These are phyloP conservation scores for Rhagium mordax DNA, from an alignment of 2,888 invertebrate species.

Conservation along the genomic window DNA sequence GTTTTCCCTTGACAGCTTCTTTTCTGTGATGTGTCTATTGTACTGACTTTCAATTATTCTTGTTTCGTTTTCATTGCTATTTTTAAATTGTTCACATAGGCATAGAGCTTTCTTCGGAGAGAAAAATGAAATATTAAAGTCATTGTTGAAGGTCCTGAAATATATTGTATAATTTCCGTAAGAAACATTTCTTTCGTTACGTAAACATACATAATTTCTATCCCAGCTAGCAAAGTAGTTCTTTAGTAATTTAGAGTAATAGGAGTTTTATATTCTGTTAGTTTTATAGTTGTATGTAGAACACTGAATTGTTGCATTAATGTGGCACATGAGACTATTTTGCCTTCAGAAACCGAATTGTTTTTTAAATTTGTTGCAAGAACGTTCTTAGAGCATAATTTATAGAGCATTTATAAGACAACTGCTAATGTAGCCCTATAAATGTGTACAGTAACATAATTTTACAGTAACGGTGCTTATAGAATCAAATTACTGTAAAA, in stretches of 20 bases:
- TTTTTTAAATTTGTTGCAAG: slow-evolving; percentile 25
- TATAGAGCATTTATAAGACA: slow-evolving; percentile 13
- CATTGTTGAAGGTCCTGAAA: no score
- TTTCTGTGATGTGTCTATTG: no score
- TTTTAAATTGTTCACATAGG: no score
- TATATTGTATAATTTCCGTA: no score
- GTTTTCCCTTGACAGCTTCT: no score
- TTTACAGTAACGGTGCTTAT: slow-evolving; percentile 22
- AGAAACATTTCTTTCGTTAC: no score
- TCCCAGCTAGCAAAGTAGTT: slow-evolving; percentile 32
- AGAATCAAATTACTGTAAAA: slow-evolving; percentile 26
- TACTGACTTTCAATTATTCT: no score
- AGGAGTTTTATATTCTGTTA: slow-evolving; percentile 21
- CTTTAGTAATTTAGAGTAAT: slow-evolving; percentile 37
- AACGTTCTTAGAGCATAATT: slow-evolving; percentile 30
- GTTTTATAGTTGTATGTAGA: slow-evolving; percentile 31
- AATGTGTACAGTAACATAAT: slow-evolving; percentile 25
- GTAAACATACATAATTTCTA: no score
- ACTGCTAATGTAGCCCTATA: neutral
- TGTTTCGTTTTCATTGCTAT: no score
- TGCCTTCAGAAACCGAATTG: slow-evolving; percentile 35
- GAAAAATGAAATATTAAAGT: no score
- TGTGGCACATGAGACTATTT: slow-evolving; percentile 33
- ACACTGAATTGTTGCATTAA: slow-evolving; percentile 33
- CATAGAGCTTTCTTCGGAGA: no score